Evolutionary conservation across 2,888 invertebrate species (phyloP), one percentile per base, ranked within the genome.

Genomic region (Conomelus anceps): DNA sequence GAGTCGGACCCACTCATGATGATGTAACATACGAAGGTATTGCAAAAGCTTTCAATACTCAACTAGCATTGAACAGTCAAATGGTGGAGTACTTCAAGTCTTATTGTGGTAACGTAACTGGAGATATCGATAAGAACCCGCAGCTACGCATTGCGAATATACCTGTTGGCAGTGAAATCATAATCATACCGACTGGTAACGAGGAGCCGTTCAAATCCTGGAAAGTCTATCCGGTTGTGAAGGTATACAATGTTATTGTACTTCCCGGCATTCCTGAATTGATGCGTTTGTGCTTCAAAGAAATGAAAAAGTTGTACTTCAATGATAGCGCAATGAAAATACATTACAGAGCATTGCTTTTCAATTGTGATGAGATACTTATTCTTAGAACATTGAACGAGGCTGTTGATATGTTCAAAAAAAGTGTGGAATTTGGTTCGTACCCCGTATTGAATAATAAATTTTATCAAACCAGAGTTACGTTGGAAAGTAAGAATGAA

Each of bases 1-100:
- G 97, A 13, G 94, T 96, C 85, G 96, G 96, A 3, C 96, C 96
- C 0, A 96, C 96, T 0, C 96, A 96, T 91, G 96, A 96, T 93
- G 96, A 96, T 92, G 93, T 95, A 89, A 96, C 96, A 0, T 96
- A 95, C 92, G 94, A 94, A 92, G 95, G 95, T n/a, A 93, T 94
- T 20, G 94, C 94, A 3, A 92, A 93, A 89, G 94, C 93, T 41
- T 93, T 94, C 89, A 92, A 92, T 41, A 92, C 93, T 22, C 90
- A 91, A 34, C 91, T 94, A 4, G 91, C 92, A 88, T 89, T 92
- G 41, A 92, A 94, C 90, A 88, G 92, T 63, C 92, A 92, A 86
- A 91, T 94, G 90, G 91, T 92, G 86, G 91, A 92, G 17, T 91
- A 92, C 85, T 92, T 92, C 88, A 89, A 89, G 13, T 90, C 90